Percentiles rank a stretch among this genome's conserved stretches.
Evolutionary conservation across 2,113 vertebrate genomes (phyloP).

Genomic region (Chaetorhynchus papuensis): DNA sequence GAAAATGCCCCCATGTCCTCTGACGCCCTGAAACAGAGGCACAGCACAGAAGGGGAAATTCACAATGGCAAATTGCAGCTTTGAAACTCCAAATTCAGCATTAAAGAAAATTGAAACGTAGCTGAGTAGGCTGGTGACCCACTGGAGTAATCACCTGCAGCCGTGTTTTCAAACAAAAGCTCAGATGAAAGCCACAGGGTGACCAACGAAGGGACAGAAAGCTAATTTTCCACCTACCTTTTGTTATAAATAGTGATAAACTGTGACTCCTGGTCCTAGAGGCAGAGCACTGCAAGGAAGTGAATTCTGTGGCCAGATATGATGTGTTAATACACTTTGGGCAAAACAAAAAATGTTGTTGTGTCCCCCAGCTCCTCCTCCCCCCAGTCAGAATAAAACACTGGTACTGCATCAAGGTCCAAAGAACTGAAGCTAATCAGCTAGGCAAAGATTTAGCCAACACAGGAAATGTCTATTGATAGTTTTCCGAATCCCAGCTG

Average conservation of each 20-base stretch:
- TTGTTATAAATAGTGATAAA: neutral
- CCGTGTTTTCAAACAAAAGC: neutral
- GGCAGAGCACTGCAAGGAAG: neutral
- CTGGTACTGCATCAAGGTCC: neutral
- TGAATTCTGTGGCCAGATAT: neutral
- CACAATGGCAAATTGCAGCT: neutral
- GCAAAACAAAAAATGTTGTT: neutral
- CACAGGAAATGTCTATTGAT: neutral
- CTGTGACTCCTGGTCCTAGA: neutral
- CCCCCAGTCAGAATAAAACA: neutral
- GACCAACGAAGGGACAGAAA: neutral
- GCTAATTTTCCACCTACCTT: neutral
- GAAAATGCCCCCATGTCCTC: rapidly evolving
- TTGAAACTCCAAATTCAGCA: neutral
- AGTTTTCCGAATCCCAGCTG: neutral
- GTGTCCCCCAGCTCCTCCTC: neutral
- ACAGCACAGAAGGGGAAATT: neutral
- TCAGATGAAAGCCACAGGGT: neutral
- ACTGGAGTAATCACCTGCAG: neutral
- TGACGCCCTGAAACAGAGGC: neutral
- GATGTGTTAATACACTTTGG: neutral
- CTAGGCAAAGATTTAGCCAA: neutral
- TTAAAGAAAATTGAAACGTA: neutral
- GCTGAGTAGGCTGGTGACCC: neutral
- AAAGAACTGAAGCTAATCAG: neutral